Base-by-base conservation (phyloP, 1,140 invertebrate species). In the Anoplolepis gracilipes region DNA sequence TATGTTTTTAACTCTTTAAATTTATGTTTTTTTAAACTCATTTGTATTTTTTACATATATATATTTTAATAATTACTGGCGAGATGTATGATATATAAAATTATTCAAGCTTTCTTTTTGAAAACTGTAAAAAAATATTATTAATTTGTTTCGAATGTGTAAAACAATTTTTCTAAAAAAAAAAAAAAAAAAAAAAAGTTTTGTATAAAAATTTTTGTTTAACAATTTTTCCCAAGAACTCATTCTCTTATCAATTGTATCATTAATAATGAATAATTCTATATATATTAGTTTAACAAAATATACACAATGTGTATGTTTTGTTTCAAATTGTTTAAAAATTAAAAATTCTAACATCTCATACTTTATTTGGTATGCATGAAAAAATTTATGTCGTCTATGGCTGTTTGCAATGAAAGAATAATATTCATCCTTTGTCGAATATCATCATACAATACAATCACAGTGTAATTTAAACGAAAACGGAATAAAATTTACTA, bases 381-480 rank as follows among this genome's bases (percentile, higher is more conserved):
- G 7, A 36, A 53, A 33, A 53, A 33, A 55, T 73, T 55, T 55
- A 2, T 33, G 6, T n/a, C 16, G 59, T 49, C 19, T 49, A 19
- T 30, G 7, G 10, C 19, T 36, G 10, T 33, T 53, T 19, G 10
- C 0, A 70, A 22, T 28, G 22, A n/a, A 19, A 61, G 16, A 42
- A 2, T 13, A 49, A 78, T 78, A 65, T 49, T 77, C 1, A 77
- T 7, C 28, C 8, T 77, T 19, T 75, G 33, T 76, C 42, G 28
- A 33, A 76, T 42, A 28, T 7, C 3, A 2, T 13, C 16, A 28
- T n/a, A 64, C 28, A 46, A 77, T 77, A 46, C 11, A 62, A 62
- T 36, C 25, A 16, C 46, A 49, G 16, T n/a, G 49, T 65, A 65
- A 77, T 46, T 8, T 22, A 36, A 8, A 64, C 2, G n/a, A 42